Base-by-base conservation (phyloP, 2,113 vertebrate species). In the Pontoporia blainvillei region DNA sequence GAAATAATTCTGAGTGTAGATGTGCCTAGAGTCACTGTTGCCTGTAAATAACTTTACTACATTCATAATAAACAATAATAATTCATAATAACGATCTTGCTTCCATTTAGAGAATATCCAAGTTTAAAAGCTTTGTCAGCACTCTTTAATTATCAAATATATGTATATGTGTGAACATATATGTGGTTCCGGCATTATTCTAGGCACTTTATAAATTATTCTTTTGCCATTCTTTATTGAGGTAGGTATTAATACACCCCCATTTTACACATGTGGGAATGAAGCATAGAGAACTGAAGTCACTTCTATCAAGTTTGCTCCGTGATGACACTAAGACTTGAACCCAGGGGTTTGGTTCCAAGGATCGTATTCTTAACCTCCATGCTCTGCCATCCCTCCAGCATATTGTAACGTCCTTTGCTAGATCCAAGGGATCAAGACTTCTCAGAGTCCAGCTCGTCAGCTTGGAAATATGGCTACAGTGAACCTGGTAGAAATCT, bases 391-490 rank as follows among this genome's bases (percentile, higher is more conserved):
- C 62, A 0, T 66, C 23, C 36, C 34, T 72, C 15, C 21, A 81
- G 34, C 31, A 21, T 76, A 3, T 29, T 29, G 9, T 62, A 20
- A 21, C 0, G 5, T 78, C 17, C 61, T 92, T 44, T 41, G 20
- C 14, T 75, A 6, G 13, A 7, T 71, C 86, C 86, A 73, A 82
- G 10, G 62, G 29, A 54, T 44, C 39, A 46, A 29, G 89, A 96
- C 29, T 92, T 95, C 1, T 67, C 87, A 96, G 93, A 96, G 72
- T 95, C 72, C 6, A 59, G 8, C 54, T 95, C 95, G 11, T 34
- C 34, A 3, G 85, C n/a, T 78, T 1, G 0, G 95, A 90, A 84
- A 92, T 92, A 85, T 97, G 10, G 0, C 84, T 87, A 57, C 85
- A 81, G n/a, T 9, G 0, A 94, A n/a, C n/a, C 79, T 96, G 84